phyloP scores from a whole-genome alignment of 23 tunicate genomes.

The Styela plicata region DNA sequence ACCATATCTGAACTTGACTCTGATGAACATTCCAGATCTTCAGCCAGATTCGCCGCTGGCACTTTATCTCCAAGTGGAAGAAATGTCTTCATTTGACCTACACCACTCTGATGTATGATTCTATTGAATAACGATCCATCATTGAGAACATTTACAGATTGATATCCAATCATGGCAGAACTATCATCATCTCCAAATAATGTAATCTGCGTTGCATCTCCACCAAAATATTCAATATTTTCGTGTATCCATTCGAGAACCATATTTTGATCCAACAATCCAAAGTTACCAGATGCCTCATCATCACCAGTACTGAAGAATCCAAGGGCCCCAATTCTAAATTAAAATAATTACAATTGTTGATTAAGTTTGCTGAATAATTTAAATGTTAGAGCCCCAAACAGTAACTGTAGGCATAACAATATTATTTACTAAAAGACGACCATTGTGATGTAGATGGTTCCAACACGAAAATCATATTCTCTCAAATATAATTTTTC shows the following conservation, averaged over 20 bases:
- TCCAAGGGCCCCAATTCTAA: conserved; percentile 88
- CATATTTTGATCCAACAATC: conserved; percentile 72
- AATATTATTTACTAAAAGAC: too few species aligned
- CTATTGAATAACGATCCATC: conserved; percentile 19
- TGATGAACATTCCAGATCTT: not conserved
- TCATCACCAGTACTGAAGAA: conserved; percentile 48
- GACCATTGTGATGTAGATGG: too few species aligned
- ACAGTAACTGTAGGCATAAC: too few species aligned
- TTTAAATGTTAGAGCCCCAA: too few species aligned
- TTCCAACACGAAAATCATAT: too few species aligned
- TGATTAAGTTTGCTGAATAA: too few species aligned
- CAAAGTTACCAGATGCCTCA: conserved; percentile 73
- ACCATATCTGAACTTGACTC: not conserved
- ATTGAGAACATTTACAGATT: conserved; percentile 35
- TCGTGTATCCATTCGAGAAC: conserved; percentile 74
- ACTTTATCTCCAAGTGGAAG: not conserved
- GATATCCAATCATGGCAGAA: conserved; percentile 43
- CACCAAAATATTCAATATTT: conserved; percentile 68
- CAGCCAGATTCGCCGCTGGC: not conserved
- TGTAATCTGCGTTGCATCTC: conserved; percentile 55
- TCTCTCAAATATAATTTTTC: too few species aligned
- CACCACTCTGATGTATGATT: conserved; percentile 70
- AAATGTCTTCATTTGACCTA: conserved; percentile 7
- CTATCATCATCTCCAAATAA: conserved; percentile 88
- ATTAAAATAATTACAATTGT: conserved; percentile 68